Base-by-base conservation (phyloP, 2,888 invertebrate species). In the Microdon myrmicae region DNA sequence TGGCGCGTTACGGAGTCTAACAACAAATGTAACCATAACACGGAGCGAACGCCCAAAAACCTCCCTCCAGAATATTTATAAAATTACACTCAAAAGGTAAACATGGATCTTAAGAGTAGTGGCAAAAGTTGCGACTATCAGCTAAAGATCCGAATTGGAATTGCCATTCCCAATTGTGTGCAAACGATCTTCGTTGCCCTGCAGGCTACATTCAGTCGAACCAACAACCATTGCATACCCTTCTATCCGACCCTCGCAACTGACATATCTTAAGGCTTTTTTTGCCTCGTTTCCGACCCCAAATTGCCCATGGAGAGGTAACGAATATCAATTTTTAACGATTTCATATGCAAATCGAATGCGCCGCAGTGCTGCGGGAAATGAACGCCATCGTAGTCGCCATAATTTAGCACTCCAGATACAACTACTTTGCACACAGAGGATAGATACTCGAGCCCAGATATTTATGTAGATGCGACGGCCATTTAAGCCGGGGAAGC, bases 311-410 rank as follows among this genome's bases (percentile, higher is more conserved):
- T 31, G 45, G 41, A 64, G 58, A 58, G 47, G 47, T 29, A 43
- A 51, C 37, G 58, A 64, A 64, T 64, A 64, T 64, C 64, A 64
- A 64, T 58, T 64, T 64, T 64, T 53, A 64, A 58, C 64, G 64
- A 58, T 64, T 64, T 64, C 58, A 47, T 64, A 64, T 64, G 64
- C 64, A 64, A 64, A 64, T 64, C 58, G 64, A 58, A 47, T 53
- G 56, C 58, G 64, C 64, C 26, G 41, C 47, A 47, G 25, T 28
- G 47, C 45, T 22, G 41, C 44, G 31, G 47, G 47, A 47, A 58
- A 58, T 58, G 64, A 58, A 64, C 58, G 41, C 45, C 41, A 53
- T 53, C 9, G 38, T 51, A 58, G 51, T 58, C 58, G 58, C 51
- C 56, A 64, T 64, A 64, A 58, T 64, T 64, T 64, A 58, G 41